Base-by-base conservation (phyloP, 2,888 invertebrate genomes). In the Cheilosia scutellata region DNA sequence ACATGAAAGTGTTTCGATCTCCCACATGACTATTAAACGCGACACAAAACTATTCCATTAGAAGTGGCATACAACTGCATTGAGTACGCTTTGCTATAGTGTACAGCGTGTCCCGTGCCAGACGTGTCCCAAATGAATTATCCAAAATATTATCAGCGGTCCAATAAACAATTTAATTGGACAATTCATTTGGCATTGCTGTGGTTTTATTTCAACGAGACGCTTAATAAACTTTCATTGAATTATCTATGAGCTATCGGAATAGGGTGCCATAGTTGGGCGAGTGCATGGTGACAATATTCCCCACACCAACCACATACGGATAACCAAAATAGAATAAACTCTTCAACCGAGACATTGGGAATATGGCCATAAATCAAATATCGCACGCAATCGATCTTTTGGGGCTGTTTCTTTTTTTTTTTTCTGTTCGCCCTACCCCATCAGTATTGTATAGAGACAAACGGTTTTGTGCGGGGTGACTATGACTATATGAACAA, bases 111-210 rank as follows among this genome's bases (percentile, higher is more conserved):
- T 47, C n/a, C n/a, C n/a, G 20, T 65, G 16, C 27, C 5, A 11
- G 33, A n/a, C 66, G 55, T 55, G 42, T 51, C 70, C 53, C 57
- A 60, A 75, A 71, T 79, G 75, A 79, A 71, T 84, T 79, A 79
- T 79, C 70, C 55, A 57, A 63, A 71, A 70, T 76, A 84, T 66
- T 79, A 66, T 76, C 75, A 84, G 79, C 37, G 71, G 84, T 60
- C 65, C 79, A 71, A 84, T 79, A 76, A 79, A 66, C 75, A 76
- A 76, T 79, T 84, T 84, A 84, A 84, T 84, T 84, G 79, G 55
- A 79, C 75, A 79, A 75, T 84, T 79, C 60, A 79, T 84, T 84
- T 75, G 65, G 47, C 57, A 65, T 37, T 33, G 58, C 31, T 51
- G 71, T 66, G 70, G 53, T 75, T 76, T 76, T 37, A 71, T 79